Base-by-base conservation (phyloP, 2,888 invertebrate species). In the Cataglyphis albicans region DNA sequence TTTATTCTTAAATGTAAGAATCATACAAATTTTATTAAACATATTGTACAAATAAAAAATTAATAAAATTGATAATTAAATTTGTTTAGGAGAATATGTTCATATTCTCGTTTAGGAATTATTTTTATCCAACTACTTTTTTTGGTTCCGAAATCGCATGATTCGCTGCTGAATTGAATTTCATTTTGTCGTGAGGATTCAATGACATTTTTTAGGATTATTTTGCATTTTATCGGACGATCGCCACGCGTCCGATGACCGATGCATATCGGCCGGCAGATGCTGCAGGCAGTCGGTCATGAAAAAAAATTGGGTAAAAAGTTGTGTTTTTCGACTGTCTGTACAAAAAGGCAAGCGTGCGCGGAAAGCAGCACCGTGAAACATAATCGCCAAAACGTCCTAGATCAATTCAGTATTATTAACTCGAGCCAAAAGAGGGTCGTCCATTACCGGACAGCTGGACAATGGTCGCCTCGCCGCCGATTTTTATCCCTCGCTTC, bases 351-450 rank as follows among this genome's bases (percentile, higher is more conserved):
- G 92, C 90, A 90, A 91, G 86, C 92, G 91, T 87, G 88, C 87
- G 44, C 44, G 70, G 35, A 25, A 67, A 76, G 75, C 44, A 88
- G 84, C 76, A 86, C 85, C 88, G 89, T 92, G 93, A 93, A 94
- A 93, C 91, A 92, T 92, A 93, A 94, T 94, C 93, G 90, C 86
- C 87, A 88, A 89, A 89, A 90, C 90, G 92, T 92, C 91, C 89
- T 90, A 90, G 92, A 93, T 93, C 93, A 92, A 92, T 92, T 93
- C 91, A 86, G 89, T 88, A 92, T 93, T 91, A 91, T 91, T 91
- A 91, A 92, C 89, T 90, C 87, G 88, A 89, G 87, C 88, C 85
- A 84, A 89, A 88, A 83, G 87, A 90, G 91, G 93, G 91, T 90
- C 90, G 89, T 89, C 89, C 88, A 86, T 88, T 84, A 90, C 88